These are phyloP conservation scores for Chondrilla cf. caribensis DNA, from an alignment of 37 sponge, comb jelly and placozoan species.

Conservation along the genomic window DNA sequence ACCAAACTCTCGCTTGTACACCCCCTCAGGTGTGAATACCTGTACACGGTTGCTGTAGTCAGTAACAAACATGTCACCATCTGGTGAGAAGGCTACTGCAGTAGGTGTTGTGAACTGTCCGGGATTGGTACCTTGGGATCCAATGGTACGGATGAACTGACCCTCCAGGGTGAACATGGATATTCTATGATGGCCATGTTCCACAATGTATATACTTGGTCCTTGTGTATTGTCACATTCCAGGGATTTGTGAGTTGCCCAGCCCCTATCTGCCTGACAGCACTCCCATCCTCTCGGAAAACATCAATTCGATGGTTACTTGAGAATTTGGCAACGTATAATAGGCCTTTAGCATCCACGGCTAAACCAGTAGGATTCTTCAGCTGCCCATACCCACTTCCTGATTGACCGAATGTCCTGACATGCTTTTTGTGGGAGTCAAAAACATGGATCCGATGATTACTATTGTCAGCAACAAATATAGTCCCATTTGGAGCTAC, in stretches of 20 bases:
- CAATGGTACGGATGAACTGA: not conserved
- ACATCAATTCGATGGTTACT: conserved; percentile 81
- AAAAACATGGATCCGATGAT: not conserved
- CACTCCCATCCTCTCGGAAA: conserved; percentile 65
- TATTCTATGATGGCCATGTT: not conserved
- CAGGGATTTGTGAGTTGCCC: no score
- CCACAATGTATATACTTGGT: no score
- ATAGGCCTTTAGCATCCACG: not conserved
- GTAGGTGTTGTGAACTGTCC: not conserved
- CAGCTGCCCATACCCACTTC: not conserved
- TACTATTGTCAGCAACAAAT: not conserved
- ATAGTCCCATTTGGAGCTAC: conserved; percentile 11
- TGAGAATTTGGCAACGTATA: conserved; percentile 46
- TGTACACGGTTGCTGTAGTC: conserved; percentile 1
- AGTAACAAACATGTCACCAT: not conserved
- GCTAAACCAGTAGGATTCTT: not conserved
- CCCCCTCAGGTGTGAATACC: not conserved
- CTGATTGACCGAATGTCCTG: not conserved
- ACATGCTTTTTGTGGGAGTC: not conserved
- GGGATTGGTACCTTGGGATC: not conserved
- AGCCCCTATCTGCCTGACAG: no score
- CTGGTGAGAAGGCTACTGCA: not conserved
- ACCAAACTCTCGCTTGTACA: not conserved
- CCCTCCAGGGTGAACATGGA: not conserved
- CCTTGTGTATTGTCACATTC: no score